Percentiles rank a stretch among this genome's conserved stretches.
Evolutionary conservation across 2,797 vertebrate species (phyloP).

Genomic region (Argyrosomus regius): DNA sequence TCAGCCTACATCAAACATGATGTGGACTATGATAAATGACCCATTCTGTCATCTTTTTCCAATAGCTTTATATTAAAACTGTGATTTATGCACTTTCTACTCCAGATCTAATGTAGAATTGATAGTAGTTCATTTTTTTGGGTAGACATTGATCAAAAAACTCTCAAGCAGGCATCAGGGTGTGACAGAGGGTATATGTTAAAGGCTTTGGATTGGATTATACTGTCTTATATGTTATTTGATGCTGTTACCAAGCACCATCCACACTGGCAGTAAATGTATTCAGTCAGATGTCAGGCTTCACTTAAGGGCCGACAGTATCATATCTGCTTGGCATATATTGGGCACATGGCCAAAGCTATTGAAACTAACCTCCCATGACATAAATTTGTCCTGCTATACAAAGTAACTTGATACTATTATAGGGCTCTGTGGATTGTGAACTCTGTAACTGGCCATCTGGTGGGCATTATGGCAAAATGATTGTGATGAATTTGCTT

Average conservation of each 20-base stretch:
- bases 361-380: conserved; percentile 46
- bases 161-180: conserved; percentile 28
- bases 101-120: conserved; percentile 38
- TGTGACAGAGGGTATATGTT: conserved; percentile 18
- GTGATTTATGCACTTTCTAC: conserved; percentile 31
- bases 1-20: conserved; percentile 18
- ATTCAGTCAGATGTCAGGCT: conserved; percentile 12
- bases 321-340: conserved; percentile 43
- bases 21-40: conserved; percentile 10
- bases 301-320: conserved; percentile 10
- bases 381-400: conserved; percentile 44
- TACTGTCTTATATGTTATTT: conserved; percentile 4
- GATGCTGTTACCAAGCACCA: conserved; percentile 9
- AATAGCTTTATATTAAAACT: conserved; percentile 36
- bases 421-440: conserved; percentile 42
- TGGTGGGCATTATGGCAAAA: conserved; percentile 56
- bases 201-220: conserved; percentile 32
- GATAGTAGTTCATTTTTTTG: conserved; percentile 42
- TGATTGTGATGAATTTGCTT: conserved; percentile 60
- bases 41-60: conserved; percentile 20
- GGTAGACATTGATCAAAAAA: conserved; percentile 54
- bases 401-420: conserved; percentile 54
- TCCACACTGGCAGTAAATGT: neutral
- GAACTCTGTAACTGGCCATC: conserved; percentile 54
- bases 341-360: conserved; percentile 44